Conservation (phyloP, 2,113 vertebrate genomes). For the Aramus guarauna region DNA sequence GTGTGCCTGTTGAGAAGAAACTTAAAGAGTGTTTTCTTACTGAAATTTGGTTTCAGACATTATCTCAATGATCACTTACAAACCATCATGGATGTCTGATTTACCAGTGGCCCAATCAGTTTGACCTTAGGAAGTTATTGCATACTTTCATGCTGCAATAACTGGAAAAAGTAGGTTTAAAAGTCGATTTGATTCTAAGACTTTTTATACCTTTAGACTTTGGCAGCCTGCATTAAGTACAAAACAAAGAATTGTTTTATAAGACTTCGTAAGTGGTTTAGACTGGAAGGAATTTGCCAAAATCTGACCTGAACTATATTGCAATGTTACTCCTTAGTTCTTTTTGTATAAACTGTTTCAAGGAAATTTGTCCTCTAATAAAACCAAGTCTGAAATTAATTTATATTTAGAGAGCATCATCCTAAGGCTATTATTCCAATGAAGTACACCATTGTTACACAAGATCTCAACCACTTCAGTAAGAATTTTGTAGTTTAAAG, state of each 20-base stretch:
- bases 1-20: background rate
- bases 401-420: background rate
- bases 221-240: background rate
- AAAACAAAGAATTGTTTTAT: background rate
- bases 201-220: background rate
- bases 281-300: background rate
- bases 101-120: background rate
- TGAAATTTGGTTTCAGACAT: background rate
- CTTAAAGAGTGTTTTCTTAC: background rate
- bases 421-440: background rate
- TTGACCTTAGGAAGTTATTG: background rate
- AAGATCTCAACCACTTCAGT: background rate
- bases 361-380: background rate
- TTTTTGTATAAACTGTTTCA: background rate
- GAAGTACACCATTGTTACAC: background rate
- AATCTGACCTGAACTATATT: background rate
- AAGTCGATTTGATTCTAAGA: background rate
- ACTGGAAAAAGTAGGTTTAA: background rate
- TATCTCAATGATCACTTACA: background rate
- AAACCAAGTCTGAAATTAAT: background rate
- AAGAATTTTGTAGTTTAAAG: background rate
- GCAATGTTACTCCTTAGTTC: background rate
- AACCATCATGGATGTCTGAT: background rate
- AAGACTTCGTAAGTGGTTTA: background rate
- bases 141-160: background rate